phyloP scores from a whole-genome alignment of 2,888 invertebrate species.

The Eupeodes luniger region DNA sequence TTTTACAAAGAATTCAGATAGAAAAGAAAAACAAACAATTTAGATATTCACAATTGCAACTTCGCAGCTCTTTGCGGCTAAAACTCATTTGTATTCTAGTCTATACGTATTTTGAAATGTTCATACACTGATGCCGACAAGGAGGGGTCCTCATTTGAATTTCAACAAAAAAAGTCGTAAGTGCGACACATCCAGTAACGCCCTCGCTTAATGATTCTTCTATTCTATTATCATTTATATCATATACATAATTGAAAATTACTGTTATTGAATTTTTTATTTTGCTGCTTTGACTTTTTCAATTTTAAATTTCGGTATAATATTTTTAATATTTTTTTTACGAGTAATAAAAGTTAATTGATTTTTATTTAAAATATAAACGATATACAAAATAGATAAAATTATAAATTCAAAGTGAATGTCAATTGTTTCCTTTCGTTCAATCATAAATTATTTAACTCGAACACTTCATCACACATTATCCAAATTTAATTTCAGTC shows the following conservation, averaged over 20 bases:
- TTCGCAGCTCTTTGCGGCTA: neutral
- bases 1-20: neutral
- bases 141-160: conserved; percentile 24
- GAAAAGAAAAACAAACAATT: neutral
- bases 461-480: conserved; percentile 23
- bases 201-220: neutral
- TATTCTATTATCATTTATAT: neutral
- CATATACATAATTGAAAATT: neutral
- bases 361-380: neutral
- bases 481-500: conserved; percentile 44
- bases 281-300: too few relatives aligned
- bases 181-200: conserved; percentile 25
- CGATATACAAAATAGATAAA: neutral
- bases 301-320: too few relatives aligned
- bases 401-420: neutral
- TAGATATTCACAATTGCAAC: neutral
- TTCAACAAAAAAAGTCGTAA: conserved; percentile 1
- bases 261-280: neutral
- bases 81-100: neutral
- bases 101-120: neutral
- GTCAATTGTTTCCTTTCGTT: neutral
- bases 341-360: too few relatives aligned
- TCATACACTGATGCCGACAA: neutral
- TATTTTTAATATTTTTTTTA: too few relatives aligned
- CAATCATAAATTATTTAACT: conserved; percentile 9